Evolutionary conservation across 2,113 vertebrate genomes (phyloP).

Genomic region (Heteronetta atricapilla): DNA sequence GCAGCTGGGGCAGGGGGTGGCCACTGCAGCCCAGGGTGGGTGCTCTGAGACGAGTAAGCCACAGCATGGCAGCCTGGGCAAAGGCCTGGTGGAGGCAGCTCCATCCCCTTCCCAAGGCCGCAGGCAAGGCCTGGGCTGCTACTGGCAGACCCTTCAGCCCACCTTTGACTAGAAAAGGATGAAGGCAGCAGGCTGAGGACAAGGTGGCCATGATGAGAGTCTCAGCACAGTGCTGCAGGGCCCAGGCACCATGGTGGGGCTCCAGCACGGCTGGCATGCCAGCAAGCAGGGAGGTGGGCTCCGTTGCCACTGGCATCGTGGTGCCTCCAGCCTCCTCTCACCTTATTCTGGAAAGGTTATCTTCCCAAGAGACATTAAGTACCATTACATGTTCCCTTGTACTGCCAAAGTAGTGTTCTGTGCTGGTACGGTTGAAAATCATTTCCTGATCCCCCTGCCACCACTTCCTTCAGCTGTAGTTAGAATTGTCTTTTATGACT

Average conservation of each 20-base stretch:
- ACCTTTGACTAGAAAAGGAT: not conserved
- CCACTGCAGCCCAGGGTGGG: accelerated
- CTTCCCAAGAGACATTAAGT: not conserved
- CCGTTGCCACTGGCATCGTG: no score
- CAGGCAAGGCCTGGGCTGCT: not conserved
- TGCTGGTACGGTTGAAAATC: not conserved
- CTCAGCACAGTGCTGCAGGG: not conserved
- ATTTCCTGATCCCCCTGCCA: not conserved
- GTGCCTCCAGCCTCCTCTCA: not conserved
- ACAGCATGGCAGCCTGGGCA: accelerated
- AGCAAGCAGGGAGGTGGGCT: not conserved
- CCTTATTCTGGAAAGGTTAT: accelerated
- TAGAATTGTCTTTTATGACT: not conserved
- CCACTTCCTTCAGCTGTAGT: not conserved
- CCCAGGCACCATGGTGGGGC: not conserved
- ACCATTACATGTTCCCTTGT: not conserved
- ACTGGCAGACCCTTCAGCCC: not conserved
- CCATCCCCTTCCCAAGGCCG: not conserved
- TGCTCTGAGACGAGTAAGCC: not conserved
- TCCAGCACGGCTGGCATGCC: not conserved
- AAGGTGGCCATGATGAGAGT: not conserved
- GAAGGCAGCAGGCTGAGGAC: not conserved
- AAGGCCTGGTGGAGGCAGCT: not conserved
- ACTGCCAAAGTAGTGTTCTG: not conserved
- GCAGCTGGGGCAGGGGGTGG: accelerated